Conservation (phyloP, 2,888 invertebrate genomes). For the Noctua pronuba region DNA sequence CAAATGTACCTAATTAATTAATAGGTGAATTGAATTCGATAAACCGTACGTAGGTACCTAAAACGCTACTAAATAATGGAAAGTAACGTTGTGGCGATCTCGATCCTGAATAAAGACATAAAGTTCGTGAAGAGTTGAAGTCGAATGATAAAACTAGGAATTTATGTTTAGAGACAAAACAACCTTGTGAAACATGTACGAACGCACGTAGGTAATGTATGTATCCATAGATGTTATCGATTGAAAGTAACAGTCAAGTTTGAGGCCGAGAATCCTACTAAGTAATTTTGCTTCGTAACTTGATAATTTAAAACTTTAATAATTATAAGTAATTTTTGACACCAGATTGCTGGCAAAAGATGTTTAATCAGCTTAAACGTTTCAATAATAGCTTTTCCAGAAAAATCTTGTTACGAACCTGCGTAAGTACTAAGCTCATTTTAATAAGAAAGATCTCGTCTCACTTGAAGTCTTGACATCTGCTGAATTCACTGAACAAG, state of each 20-base stretch:
- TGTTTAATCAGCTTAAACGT: conserved; percentile 45
- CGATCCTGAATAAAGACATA: conserved; percentile 38
- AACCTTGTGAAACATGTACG: conserved; percentile 45
- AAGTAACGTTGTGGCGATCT: conserved; percentile 28
- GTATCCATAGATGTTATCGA: conserved; percentile 5
- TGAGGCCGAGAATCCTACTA: neutral
- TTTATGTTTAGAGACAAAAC: conserved; percentile 49
- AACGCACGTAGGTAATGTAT: neutral
- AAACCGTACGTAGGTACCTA: neutral
- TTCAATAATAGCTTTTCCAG: conserved; percentile 49
- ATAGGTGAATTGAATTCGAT: conserved; percentile 13
- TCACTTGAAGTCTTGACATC: conserved; percentile 65
- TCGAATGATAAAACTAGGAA: conserved; percentile 47
- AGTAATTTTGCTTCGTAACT: neutral
- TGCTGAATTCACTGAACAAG: conserved; percentile 76
- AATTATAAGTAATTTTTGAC: conserved; percentile 7
- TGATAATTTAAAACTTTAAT: conserved; percentile 2
- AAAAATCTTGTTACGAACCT: conserved; percentile 43
- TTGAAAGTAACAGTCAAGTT: conserved; percentile 4
- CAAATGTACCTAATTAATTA: conserved; percentile 30
- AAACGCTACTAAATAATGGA: conserved; percentile 16
- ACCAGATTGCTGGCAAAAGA: conserved; percentile 4
- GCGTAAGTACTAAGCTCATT: conserved; percentile 51
- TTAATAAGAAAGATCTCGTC: conserved; percentile 59
- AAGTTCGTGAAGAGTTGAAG: conserved; percentile 38